Evolutionary conservation across 2,797 vertebrate species (phyloP).

Genomic region (Moxostoma hubbsi): DNA sequence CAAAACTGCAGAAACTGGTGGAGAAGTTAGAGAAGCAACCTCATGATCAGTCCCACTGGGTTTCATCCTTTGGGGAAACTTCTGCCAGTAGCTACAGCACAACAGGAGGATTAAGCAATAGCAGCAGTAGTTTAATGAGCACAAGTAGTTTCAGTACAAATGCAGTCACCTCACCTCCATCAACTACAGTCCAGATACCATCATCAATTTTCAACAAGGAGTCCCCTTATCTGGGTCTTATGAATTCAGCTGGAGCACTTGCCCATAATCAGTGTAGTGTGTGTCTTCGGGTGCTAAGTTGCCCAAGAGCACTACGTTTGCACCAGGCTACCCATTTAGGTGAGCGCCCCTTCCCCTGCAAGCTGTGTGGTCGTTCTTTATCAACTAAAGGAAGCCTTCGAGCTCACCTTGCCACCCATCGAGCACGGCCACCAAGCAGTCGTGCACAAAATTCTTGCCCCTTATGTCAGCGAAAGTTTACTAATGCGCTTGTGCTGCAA

Average conservation of each 20-base stretch:
- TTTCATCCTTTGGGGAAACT: constrained; percentile 68
- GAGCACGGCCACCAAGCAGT: constrained; percentile 82
- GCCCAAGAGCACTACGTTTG: constrained; percentile 87
- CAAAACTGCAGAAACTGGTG: constrained; percentile 88
- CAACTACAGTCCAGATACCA: constrained; percentile 66
- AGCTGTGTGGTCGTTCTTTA: constrained; percentile 89
- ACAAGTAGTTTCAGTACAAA: constrained; percentile 74
- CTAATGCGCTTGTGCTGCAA: constrained; percentile 90
- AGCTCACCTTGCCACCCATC: constrained; percentile 88
- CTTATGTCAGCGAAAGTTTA: constrained; percentile 91
- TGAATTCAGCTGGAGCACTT: constrained; percentile 67
- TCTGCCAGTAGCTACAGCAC: constrained; percentile 58
- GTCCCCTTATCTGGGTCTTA: constrained; percentile 69
- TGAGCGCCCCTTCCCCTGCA: constrained; percentile 91
- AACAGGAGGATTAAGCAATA: constrained; percentile 32
- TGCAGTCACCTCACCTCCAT: constrained; percentile 72
- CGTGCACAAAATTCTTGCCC: constrained; percentile 89
- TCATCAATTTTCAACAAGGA: constrained; percentile 75
- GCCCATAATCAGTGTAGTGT: constrained; percentile 88
- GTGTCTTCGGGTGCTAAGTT: constrained; percentile 87
- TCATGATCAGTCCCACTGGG: constrained; percentile 66
- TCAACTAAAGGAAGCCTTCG: constrained; percentile 90
- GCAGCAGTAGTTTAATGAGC: constrained; percentile 68
- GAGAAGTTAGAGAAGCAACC: constrained; percentile 88
- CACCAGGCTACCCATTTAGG: constrained; percentile 91